A percentile compares a stretch with the other conserved stretches of the same genome.
These are phyloP conservation scores for Heliangelus exortis DNA, from an alignment of 2,797 vertebrate genomes.

Conservation along the genomic window DNA sequence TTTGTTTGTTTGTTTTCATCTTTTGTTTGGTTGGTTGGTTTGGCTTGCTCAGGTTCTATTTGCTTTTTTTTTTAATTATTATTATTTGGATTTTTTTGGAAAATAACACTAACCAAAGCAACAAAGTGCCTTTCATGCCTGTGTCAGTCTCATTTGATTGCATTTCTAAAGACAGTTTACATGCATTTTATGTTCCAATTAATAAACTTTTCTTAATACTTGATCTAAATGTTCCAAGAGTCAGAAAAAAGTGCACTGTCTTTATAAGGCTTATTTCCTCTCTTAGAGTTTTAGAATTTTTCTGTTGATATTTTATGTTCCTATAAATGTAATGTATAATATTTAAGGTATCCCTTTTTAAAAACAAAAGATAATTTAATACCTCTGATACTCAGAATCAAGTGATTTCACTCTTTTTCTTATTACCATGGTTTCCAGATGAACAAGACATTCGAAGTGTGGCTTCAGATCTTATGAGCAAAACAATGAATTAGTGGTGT, in stretches of 20 bases:
- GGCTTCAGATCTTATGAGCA: conserved; percentile 44
- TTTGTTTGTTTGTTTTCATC: too few relatives aligned
- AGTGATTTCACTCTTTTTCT: conserved; percentile 46
- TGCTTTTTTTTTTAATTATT: too few relatives aligned
- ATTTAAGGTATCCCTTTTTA: conserved; percentile 17
- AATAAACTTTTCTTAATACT: background rate
- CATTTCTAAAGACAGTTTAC: background rate
- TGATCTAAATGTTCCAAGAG: background rate
- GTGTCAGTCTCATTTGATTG: conserved; percentile 36
- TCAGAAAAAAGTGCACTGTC: background rate
- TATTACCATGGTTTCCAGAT: conserved; percentile 54
- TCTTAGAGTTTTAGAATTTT: conserved; percentile 1
- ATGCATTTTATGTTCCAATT: conserved; percentile 9
- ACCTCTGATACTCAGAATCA: conserved; percentile 11
- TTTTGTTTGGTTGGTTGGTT: too few relatives aligned
- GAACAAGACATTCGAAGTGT: conserved; percentile 37
- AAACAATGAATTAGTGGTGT: conserved; percentile 51
- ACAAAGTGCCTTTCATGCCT: background rate
- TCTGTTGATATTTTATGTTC: conserved; percentile 11
- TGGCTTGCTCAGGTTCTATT: too few relatives aligned
- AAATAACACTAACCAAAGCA: background rate
- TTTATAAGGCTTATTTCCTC: background rate
- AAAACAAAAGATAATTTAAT: conserved; percentile 13
- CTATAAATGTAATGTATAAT: background rate
- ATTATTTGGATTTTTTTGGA: background rate